Percentiles rank a stretch among this genome's conserved stretches.
phyloP scores from a whole-genome alignment of 2,888 invertebrate genomes.

The Baccha elongata region DNA sequence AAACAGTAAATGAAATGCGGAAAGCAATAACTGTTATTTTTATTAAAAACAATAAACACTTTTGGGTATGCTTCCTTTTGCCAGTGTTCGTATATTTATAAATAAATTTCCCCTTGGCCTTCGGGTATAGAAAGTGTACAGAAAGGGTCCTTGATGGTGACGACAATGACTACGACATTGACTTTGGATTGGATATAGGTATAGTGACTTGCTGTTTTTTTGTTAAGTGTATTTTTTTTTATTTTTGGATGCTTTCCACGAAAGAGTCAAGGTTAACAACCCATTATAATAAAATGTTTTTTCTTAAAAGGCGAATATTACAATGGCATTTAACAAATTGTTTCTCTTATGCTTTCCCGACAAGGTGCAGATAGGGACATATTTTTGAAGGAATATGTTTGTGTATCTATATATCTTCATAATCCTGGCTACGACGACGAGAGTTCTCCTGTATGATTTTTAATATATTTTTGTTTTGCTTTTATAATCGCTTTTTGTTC shows the following conservation, averaged over 20 bases:
- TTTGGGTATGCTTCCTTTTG: constrained; percentile 43
- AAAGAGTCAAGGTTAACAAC: constrained; percentile 83
- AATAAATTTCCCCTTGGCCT: constrained; percentile 9
- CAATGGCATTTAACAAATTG: neutral
- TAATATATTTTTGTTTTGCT: no score
- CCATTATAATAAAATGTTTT: constrained; percentile 80
- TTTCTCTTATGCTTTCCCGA: neutral
- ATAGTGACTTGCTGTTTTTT: constrained; percentile 8
- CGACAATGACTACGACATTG: constrained; percentile 59
- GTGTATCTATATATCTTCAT: neutral
- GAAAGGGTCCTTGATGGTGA: constrained; percentile 9
- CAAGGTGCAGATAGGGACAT: neutral
- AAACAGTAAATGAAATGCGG: constrained; percentile 70
- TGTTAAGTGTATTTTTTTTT: constrained; percentile 5
- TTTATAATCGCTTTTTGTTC: neutral
- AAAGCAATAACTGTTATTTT: constrained; percentile 71
- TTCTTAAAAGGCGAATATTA: neutral
- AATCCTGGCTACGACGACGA: neutral
- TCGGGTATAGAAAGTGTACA: neutral
- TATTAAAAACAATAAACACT: constrained; percentile 73
- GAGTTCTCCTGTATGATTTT: neutral
- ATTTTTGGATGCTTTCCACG: constrained; percentile 30
- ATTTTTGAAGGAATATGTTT: neutral
- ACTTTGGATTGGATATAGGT: constrained; percentile 58
- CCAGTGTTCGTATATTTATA: neutral